Conservation (phyloP, 2,113 vertebrate species). For the Centropus bengalensis region DNA sequence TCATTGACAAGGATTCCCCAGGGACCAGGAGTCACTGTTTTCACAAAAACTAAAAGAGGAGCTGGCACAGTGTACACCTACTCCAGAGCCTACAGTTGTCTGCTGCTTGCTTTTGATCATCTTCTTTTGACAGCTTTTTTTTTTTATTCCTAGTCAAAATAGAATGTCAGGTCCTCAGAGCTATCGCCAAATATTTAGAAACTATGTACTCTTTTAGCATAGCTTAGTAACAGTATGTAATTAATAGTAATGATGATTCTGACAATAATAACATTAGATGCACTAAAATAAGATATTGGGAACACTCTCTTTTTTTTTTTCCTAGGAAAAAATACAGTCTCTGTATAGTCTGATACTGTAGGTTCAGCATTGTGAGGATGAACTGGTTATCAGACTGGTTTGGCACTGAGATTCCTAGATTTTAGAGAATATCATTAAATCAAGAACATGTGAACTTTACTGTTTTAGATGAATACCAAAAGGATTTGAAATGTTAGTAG, state of each 20-base stretch:
- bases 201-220: neutral
- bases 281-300: neutral
- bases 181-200: neutral
- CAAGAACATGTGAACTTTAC: neutral
- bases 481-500: neutral
- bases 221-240: neutral
- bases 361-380: neutral
- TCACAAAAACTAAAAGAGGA: neutral
- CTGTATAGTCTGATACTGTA: neutral
- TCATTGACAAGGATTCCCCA: neutral
- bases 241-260: neutral
- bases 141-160: neutral
- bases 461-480: neutral
- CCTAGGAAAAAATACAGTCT: neutral
- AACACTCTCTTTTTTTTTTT: neutral
- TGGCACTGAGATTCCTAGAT: neutral
- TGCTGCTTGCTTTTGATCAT: fast-evolving
- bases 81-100: neutral
- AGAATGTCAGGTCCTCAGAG: neutral
- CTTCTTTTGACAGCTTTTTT: neutral
- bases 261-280: neutral
- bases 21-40: neutral
- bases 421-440: neutral
- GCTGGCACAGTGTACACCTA: fast-evolving
- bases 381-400: neutral